Percentiles rank a stretch among this genome's conserved stretches.
phyloP scores from a whole-genome alignment of 2,113 vertebrate genomes.

The Enhydra lutris region DNA sequence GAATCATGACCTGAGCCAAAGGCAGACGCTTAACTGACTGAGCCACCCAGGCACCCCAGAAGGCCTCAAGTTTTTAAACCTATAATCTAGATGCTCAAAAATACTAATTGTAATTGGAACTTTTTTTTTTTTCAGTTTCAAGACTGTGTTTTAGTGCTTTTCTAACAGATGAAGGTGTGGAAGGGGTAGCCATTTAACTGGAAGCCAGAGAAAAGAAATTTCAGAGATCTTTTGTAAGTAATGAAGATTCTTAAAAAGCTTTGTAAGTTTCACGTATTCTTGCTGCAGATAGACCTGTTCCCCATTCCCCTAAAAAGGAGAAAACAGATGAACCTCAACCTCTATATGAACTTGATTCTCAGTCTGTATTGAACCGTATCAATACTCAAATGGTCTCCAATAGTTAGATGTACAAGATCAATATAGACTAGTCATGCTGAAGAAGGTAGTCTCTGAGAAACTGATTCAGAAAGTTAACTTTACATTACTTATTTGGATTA shows the following conservation, averaged over 20 bases:
- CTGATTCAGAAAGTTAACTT: neutral
- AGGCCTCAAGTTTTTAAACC: neutral
- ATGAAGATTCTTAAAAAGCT: conserved; percentile 17
- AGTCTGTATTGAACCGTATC: neutral
- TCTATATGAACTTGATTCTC: neutral
- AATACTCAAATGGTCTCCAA: neutral
- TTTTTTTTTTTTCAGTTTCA: neutral
- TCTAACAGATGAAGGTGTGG: neutral
- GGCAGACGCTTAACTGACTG: neutral
- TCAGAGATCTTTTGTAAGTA: conserved; percentile 1
- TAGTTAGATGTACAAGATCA: neutral
- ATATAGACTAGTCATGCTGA: neutral
- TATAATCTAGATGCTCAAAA: conserved; percentile 4
- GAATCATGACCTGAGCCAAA: neutral
- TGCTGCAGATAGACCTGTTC: neutral
- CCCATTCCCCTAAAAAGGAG: neutral
- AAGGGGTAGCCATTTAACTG: neutral
- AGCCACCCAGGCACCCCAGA: neutral
- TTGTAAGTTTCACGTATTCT: neutral
- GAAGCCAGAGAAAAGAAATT: conserved; percentile 14
- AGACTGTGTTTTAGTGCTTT: neutral
- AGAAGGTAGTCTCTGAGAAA: neutral
- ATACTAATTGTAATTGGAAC: conserved; percentile 8
- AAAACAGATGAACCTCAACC: neutral
- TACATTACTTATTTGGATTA: neutral